Percentiles rank a stretch among this genome's conserved stretches.
Conservation (phyloP, 1,140 invertebrate species). For the Platyscapa corneri region DNA sequence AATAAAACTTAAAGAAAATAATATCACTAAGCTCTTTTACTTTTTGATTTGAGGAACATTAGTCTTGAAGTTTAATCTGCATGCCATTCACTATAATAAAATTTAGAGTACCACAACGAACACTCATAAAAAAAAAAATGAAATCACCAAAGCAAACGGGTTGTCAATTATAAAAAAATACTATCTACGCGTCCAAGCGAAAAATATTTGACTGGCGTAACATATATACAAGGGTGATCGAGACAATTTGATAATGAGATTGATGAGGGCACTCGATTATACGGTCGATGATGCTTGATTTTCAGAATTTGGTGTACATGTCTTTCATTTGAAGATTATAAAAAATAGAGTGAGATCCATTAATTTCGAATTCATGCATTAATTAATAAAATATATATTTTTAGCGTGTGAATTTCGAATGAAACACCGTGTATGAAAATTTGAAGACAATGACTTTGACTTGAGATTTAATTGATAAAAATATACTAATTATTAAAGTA, state of each 20-base stretch:
- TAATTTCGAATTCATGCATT: conserved; percentile 29
- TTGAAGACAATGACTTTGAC: neutral
- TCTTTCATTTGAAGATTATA: conserved; percentile 6
- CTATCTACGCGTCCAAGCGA: conserved; percentile 14
- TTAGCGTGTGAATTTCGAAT: neutral
- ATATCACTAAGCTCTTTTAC: neutral
- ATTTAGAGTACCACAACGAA: neutral
- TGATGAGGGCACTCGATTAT: conserved; percentile 44
- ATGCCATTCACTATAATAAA: neutral
- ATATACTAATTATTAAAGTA: too few species aligned
- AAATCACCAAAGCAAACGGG: neutral
- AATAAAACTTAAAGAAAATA: neutral
- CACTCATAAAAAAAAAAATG: neutral
- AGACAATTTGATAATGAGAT: conserved; percentile 47
- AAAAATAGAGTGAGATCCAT: conserved; percentile 25
- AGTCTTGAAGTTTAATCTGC: neutral
- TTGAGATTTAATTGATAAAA: neutral
- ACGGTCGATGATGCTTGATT: conserved; percentile 8
- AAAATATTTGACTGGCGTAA: conserved; percentile 30
- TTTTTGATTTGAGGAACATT: neutral
- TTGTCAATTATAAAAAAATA: conserved; percentile 21
- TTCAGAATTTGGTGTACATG: conserved; percentile 25
- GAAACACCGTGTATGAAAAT: neutral
- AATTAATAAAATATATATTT: conserved; percentile 29
- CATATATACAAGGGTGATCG: conserved; percentile 17